Percentiles rank a stretch among this genome's conserved stretches.
Conservation (phyloP, 2,113 vertebrate species). For the Phaethornis superciliosus region DNA sequence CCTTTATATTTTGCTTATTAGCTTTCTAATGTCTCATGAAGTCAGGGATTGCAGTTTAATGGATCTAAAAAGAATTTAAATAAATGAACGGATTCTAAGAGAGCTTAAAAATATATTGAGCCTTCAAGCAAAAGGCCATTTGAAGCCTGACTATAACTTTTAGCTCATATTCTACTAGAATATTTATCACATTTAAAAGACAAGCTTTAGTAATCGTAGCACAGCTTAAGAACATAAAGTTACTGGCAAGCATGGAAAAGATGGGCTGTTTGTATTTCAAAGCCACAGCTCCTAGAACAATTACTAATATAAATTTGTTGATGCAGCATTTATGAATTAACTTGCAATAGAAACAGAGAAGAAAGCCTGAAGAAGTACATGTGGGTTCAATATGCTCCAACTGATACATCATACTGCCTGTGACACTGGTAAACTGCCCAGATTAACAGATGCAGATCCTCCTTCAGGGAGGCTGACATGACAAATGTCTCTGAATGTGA, state of each 20-base stretch:
- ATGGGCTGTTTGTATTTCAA: conserved; percentile 7
- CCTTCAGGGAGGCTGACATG: conserved; percentile 20
- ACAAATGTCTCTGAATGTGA: neutral
- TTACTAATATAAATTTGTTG: neutral
- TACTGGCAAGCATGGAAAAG: neutral
- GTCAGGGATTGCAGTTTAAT: neutral
- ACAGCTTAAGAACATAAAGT: neutral
- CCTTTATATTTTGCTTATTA: neutral
- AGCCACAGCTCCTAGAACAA: neutral
- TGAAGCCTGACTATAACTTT: neutral
- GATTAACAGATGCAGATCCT: conserved; percentile 21
- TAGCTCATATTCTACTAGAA: neutral
- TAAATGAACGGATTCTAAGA: neutral
- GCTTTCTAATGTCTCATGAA: neutral
- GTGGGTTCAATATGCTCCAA: neutral
- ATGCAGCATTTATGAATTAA: neutral
- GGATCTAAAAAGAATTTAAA: neutral
- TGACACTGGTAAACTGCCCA: conserved; percentile 7
- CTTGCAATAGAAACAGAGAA: neutral
- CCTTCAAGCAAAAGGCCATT: neutral
- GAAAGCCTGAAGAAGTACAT: neutral
- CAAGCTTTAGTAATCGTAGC: neutral
- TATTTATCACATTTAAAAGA: conserved; percentile 10
- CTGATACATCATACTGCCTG: neutral
- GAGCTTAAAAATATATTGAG: conserved; percentile 6